These are phyloP conservation scores for Ectemnius cavifrons DNA, from an alignment of 2,888 invertebrate species.

Conservation along the genomic window DNA sequence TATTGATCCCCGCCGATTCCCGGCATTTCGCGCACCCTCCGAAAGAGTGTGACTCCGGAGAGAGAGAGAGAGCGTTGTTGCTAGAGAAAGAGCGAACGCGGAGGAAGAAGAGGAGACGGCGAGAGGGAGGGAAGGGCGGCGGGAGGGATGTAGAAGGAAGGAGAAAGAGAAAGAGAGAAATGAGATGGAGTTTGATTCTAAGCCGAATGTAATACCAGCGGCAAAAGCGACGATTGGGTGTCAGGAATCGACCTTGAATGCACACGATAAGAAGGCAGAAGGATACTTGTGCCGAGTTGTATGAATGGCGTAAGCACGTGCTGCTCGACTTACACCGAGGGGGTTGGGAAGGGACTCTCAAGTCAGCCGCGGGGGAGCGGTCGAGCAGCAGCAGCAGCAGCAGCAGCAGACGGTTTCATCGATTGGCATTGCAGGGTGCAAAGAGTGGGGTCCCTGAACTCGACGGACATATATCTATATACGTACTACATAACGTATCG, in stretches of 20 bases:
- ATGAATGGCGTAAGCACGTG: slow-evolving; percentile 44
- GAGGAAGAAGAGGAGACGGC: too few relatives aligned
- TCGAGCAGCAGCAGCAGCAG: too few relatives aligned
- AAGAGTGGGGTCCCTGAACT: slow-evolving; percentile 62
- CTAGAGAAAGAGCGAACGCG: too few relatives aligned
- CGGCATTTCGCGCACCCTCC: not conserved
- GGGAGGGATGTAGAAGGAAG: too few relatives aligned
- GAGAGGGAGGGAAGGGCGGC: too few relatives aligned
- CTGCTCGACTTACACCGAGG: slow-evolving; percentile 52
- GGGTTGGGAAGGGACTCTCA: slow-evolving; percentile 38
- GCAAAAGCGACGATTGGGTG: not conserved
- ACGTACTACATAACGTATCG: slow-evolving; percentile 45
- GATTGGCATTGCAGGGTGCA: slow-evolving; percentile 63
- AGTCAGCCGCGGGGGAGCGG: slow-evolving; percentile 2
- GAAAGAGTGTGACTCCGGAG: too few relatives aligned
- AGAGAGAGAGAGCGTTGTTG: too few relatives aligned
- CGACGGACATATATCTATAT: slow-evolving; percentile 39
- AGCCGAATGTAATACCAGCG: not conserved
- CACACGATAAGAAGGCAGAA: slow-evolving; percentile 7
- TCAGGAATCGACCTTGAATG: slow-evolving; percentile 28
- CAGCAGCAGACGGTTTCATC: slow-evolving; percentile 70
- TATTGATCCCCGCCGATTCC: slow-evolving; percentile 12
- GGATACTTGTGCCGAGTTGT: slow-evolving; percentile 23
- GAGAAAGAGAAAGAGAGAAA: too few relatives aligned
- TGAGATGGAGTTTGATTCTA: not conserved